Evolutionary conservation across 2,888 invertebrate genomes (phyloP).

Genomic region (Charanyca ferruginea): DNA sequence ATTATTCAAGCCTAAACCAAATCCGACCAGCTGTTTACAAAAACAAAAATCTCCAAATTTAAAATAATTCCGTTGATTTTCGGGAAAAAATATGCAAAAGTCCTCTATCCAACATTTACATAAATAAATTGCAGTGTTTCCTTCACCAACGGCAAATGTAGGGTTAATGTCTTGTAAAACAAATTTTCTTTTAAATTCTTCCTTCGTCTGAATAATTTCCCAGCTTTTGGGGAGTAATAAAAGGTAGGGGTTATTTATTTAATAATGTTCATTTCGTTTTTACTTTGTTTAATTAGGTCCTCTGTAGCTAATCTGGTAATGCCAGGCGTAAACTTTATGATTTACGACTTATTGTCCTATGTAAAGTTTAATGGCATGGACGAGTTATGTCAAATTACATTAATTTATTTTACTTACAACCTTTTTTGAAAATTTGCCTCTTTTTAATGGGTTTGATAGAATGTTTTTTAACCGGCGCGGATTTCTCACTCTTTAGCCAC

Average conservation of each 20-base stretch:
- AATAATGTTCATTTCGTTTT: conserved; percentile 40
- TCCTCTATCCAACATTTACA: conserved; percentile 62
- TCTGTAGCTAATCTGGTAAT: conserved; percentile 42
- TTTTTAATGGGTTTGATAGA: too few relatives aligned
- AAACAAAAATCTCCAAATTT: conserved; percentile 35
- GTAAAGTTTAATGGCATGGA: not conserved
- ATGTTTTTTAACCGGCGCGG: too few relatives aligned
- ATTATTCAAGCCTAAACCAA: conserved; percentile 46
- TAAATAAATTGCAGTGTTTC: conserved; percentile 73
- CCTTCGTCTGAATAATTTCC: conserved; percentile 56
- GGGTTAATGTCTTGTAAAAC: conserved; percentile 72
- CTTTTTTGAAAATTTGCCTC: not conserved
- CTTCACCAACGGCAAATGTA: conserved; percentile 69
- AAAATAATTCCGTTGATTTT: conserved; percentile 65
- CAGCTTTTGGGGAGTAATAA: conserved; percentile 36
- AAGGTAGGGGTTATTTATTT: conserved; percentile 55
- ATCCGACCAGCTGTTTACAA: conserved; percentile 40
- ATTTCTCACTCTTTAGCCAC: too few relatives aligned
- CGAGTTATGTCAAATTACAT: not conserved
- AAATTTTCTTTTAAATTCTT: conserved; percentile 66
- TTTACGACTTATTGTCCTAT: conserved; percentile 11
- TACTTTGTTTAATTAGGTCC: conserved; percentile 55
- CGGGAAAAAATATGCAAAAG: conserved; percentile 60
- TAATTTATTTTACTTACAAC: not conserved
- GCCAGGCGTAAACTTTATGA: conserved; percentile 27